phyloP scores from a whole-genome alignment of 2,113 vertebrate species.

The Acanthochromis polyacanthus region DNA sequence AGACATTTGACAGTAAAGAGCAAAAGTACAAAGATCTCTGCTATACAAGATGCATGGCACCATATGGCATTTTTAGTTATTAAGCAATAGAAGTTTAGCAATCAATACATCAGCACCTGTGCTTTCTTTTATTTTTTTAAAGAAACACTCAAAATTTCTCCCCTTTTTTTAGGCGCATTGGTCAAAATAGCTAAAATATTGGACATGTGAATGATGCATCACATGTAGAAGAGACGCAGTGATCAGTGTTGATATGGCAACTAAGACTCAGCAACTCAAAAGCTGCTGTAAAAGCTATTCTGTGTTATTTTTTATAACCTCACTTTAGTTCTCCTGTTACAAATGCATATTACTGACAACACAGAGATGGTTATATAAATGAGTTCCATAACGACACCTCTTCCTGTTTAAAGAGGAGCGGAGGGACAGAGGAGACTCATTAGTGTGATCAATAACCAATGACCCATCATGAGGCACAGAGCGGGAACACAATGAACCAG shows the following conservation, averaged over 20 bases:
- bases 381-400: constrained; percentile 23
- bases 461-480: constrained; percentile 13
- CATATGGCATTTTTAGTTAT: background rate
- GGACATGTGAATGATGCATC: too few species aligned
- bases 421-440: constrained; percentile 18
- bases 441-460: constrained; percentile 55
- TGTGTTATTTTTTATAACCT: background rate
- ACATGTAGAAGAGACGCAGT: too few species aligned
- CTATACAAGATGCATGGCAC: background rate
- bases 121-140: too few species aligned
- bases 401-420: constrained; percentile 13
- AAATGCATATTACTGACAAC: background rate
- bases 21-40: background rate
- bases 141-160: too few species aligned
- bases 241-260: too few species aligned
- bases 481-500: constrained; percentile 7
- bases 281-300: background rate
- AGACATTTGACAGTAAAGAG: background rate
- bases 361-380: constrained; percentile 37
- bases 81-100: too few species aligned
- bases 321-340: background rate
- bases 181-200: too few species aligned
- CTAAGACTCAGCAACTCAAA: too few species aligned
- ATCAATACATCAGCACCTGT: too few species aligned
- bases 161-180: too few species aligned